Conservation (phyloP, 2,888 invertebrate genomes). For the Panorpa germanica region DNA sequence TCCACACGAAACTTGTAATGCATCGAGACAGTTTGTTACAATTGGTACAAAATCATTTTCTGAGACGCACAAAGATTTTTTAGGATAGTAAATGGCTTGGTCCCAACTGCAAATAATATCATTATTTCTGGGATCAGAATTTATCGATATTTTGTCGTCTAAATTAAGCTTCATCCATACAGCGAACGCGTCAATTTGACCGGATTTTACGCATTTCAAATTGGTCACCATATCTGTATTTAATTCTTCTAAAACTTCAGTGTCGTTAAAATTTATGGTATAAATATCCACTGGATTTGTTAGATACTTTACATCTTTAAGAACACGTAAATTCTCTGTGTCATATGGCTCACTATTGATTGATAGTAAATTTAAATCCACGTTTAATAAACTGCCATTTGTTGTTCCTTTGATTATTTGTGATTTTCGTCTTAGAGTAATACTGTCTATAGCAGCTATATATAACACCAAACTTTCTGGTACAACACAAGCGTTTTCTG, state of each 20-base stretch:
- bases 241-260: constrained; percentile 21
- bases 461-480: constrained; percentile 42
- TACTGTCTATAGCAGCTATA: constrained; percentile 38
- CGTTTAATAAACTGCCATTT: constrained; percentile 16
- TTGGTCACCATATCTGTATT: constrained; percentile 21
- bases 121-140: constrained; percentile 35
- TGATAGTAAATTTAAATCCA: constrained; percentile 19
- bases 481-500: constrained; percentile 29
- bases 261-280: constrained; percentile 41
- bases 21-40: constrained; percentile 23
- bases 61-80: constrained; percentile 21
- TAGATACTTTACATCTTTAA: constrained; percentile 33
- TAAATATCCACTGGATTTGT: constrained; percentile 34
- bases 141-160: constrained; percentile 36
- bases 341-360: constrained; percentile 39
- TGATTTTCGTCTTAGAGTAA: constrained; percentile 27
- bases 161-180: constrained; percentile 59
- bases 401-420: constrained; percentile 13
- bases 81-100: constrained; percentile 49
- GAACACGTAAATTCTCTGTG: constrained; percentile 40
- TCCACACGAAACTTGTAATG: constrained; percentile 23
- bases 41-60: constrained; percentile 20
- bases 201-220: constrained; percentile 24
- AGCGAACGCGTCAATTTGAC: constrained; percentile 41
- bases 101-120: constrained; percentile 49